These are phyloP conservation scores for Drosophila equinoxialis DNA, from an alignment of 1,140 invertebrate genomes.

Conservation along the genomic window DNA sequence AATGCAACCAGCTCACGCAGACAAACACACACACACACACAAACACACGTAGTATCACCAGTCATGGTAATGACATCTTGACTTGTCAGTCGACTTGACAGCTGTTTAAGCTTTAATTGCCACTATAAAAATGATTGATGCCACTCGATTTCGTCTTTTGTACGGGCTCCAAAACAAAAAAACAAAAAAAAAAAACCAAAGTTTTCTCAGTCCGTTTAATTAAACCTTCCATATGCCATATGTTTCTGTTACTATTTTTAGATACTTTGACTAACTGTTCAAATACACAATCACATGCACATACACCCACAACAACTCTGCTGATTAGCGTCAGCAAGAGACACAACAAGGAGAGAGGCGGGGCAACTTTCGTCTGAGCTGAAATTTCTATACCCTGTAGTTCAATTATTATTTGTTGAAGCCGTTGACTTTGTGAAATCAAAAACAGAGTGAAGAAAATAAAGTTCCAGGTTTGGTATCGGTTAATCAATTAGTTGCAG, in stretches of 20 bases:
- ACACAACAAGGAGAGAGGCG: neutral
- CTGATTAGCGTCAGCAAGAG: conserved; percentile 48
- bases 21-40: neutral
- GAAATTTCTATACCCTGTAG: neutral
- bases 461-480: no score
- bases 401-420: neutral
- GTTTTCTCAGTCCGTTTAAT: conserved; percentile 46
- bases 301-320: neutral
- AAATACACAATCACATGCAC: neutral
- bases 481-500: neutral
- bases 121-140: conserved; percentile 54
- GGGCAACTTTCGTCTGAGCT: neutral
- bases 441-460: no score
- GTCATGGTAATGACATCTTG: conserved; percentile 42
- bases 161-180: neutral
- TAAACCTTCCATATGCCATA: conserved; percentile 52
- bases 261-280: conserved; percentile 27
- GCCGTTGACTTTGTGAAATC: no score
- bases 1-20: neutral
- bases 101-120: conserved; percentile 51
- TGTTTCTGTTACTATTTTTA: conserved; percentile 48
- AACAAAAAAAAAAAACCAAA: neutral
- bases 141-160: conserved; percentile 21
- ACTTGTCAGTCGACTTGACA: conserved; percentile 39
- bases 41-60: neutral